These are phyloP conservation scores for Myiozetetes cayanensis DNA, from an alignment of 2,113 vertebrate genomes.

Conservation along the genomic window DNA sequence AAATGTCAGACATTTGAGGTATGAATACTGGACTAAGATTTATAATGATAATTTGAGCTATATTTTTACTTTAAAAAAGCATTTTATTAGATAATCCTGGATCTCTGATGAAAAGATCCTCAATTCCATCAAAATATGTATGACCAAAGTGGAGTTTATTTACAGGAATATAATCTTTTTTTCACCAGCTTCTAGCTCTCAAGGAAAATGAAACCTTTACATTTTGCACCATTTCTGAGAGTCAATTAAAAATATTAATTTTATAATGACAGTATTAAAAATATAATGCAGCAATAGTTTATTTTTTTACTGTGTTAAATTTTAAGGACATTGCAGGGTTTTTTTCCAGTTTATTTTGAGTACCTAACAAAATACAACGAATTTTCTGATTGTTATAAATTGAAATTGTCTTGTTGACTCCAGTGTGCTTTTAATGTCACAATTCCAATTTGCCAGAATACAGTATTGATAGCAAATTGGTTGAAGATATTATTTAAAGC, in stretches of 20 bases:
- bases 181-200: neutral
- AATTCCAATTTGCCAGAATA: neutral
- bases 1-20: neutral
- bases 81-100: neutral
- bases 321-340: neutral
- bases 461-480: neutral
- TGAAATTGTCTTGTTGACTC: neutral
- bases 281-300: neutral
- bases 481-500: neutral
- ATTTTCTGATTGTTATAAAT: neutral
- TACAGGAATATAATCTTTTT: neutral
- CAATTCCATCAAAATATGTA: neutral
- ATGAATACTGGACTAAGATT: neutral
- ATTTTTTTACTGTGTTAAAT: neutral
- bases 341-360: neutral
- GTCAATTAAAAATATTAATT: neutral
- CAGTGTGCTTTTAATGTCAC: neutral
- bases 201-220: neutral
- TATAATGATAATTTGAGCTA: neutral
- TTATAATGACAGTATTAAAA: neutral
- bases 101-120: neutral
- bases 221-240: neutral
- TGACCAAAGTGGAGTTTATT: neutral
- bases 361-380: neutral
- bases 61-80: neutral